These are phyloP conservation scores for Chiloscyllium punctatum DNA, from an alignment of 2,797 vertebrate genomes.

Conservation along the genomic window DNA sequence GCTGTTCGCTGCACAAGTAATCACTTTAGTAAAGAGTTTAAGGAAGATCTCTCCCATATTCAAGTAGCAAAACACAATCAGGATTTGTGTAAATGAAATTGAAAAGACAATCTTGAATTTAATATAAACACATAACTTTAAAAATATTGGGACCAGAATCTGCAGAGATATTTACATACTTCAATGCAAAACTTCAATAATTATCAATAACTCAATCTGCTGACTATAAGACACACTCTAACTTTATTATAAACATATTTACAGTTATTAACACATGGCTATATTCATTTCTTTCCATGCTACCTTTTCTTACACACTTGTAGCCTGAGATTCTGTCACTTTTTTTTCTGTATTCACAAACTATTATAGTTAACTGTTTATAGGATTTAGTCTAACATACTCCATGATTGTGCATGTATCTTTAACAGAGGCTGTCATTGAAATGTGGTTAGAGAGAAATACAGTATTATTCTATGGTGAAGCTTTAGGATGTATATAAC, in stretches of 20 bases:
- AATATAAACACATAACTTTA: not conserved
- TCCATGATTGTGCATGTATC: not conserved
- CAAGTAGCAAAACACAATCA: not conserved
- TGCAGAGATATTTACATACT: not conserved
- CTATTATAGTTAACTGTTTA: too few relatives aligned
- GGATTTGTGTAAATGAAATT: not conserved
- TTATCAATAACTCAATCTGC: too few relatives aligned
- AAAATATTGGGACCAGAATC: not conserved
- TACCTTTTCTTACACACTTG: too few relatives aligned
- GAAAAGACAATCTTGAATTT: not conserved
- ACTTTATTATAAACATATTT: too few relatives aligned
- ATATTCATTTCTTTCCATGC: too few relatives aligned
- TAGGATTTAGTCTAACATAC: too few relatives aligned
- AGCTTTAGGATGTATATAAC: too few relatives aligned
- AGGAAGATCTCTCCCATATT: not conserved
- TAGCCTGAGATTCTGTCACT: too few relatives aligned
- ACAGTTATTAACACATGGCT: too few relatives aligned
- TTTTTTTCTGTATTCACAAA: too few relatives aligned
- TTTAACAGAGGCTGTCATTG: not conserved
- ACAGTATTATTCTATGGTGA: not conserved
- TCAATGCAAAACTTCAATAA: too few relatives aligned
- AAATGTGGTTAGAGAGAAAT: not conserved
- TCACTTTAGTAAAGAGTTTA: not conserved
- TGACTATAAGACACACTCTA: too few relatives aligned
- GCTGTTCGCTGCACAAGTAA: not conserved